Percentiles rank a stretch among this genome's conserved stretches.
Conservation (phyloP, 2,797 vertebrate genomes). For the Cygnus olor region DNA sequence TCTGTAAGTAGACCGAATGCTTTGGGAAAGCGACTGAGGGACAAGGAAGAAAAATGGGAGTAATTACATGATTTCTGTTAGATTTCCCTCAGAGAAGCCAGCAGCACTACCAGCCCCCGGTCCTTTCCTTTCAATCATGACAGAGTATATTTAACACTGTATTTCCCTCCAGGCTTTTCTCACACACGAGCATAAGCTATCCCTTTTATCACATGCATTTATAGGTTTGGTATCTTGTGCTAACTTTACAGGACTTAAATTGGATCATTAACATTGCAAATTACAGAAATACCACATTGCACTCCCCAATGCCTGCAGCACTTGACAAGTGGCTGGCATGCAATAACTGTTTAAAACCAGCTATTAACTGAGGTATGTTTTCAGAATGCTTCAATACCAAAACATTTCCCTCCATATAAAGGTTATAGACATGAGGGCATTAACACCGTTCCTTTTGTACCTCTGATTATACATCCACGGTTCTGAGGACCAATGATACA, state of each 20-base stretch:
- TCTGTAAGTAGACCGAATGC: background rate
- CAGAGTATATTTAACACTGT: background rate
- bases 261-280: constrained; percentile 65
- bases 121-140: background rate
- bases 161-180: constrained; percentile 36
- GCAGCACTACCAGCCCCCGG: background rate
- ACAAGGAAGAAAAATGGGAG: background rate
- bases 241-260: constrained; percentile 51
- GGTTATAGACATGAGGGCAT: background rate
- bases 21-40: constrained; percentile 2
- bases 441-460: background rate
- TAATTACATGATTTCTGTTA: constrained; percentile 40
- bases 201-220: constrained; percentile 33
- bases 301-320: background rate
- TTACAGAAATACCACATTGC: constrained; percentile 29
- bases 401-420: background rate
- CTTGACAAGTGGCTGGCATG: background rate
- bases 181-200: background rate
- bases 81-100: background rate
- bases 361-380: background rate
- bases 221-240: constrained; percentile 1
- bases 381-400: background rate
- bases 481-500: background rate
- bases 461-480: background rate
- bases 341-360: constrained; percentile 33